Conservation (phyloP, 2,113 vertebrate species). For the Mastomys coucha region DNA sequence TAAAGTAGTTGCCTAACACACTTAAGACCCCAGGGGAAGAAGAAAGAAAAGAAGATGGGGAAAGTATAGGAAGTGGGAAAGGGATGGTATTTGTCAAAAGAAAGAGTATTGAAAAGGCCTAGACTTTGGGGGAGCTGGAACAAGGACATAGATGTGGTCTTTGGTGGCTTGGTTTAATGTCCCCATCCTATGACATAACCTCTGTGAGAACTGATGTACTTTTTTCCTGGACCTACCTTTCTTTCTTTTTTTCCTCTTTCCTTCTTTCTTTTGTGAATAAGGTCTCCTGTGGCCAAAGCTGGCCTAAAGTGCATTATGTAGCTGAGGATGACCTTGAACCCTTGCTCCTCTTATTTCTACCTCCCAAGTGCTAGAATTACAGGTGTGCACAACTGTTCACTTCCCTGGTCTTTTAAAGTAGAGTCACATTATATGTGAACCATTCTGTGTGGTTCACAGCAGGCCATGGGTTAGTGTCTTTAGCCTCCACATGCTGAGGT, state of each 20-base stretch:
- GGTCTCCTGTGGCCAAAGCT: neutral
- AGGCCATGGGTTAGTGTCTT: neutral
- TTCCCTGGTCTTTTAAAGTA: neutral
- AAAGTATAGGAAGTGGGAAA: neutral
- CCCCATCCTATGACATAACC: constrained; percentile 15
- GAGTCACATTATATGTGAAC: neutral
- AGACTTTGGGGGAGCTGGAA: neutral
- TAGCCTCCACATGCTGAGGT: neutral
- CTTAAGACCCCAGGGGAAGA: neutral
- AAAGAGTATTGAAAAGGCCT: neutral
- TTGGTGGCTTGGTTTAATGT: neutral
- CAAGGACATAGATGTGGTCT: neutral
- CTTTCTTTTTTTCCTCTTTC: neutral
- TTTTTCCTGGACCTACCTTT: neutral
- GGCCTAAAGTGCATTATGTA: neutral
- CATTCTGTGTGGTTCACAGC: too few relatives aligned
- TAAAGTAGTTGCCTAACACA: neutral
- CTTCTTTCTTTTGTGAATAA: neutral
- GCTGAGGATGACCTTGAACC: neutral
- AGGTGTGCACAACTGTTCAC: neutral
- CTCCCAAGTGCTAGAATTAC: neutral
- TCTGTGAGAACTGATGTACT: neutral
- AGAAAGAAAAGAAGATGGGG: neutral
- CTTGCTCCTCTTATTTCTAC: neutral
- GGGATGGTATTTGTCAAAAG: neutral